A percentile compares a stretch with the other conserved stretches of the same genome.
Conservation (phyloP, 2,113 vertebrate species). For the Thermophis baileyi region DNA sequence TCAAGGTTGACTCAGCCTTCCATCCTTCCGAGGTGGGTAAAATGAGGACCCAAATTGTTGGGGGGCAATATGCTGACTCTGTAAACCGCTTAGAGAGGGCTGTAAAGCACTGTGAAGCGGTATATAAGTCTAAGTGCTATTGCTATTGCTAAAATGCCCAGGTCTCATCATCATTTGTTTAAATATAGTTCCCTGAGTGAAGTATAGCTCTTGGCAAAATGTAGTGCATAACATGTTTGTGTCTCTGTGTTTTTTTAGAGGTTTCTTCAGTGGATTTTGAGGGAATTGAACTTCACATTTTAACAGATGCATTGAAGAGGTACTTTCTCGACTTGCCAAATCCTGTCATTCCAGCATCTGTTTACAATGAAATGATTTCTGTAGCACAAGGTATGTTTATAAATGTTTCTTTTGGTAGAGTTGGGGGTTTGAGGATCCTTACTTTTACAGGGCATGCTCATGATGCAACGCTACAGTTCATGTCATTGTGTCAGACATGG, state of each 20-base stretch:
- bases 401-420: constrained; percentile 17
- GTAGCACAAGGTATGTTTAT: constrained; percentile 79
- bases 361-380: constrained; percentile 85
- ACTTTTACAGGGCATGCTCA: not conserved
- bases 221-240: not conserved
- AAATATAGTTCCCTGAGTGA: not conserved
- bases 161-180: not conserved
- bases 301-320: constrained; percentile 85
- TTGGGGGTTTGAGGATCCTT: not conserved
- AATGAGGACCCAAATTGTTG: no score
- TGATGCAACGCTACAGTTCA: not conserved
- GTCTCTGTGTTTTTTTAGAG: constrained; percentile 67
- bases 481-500: not conserved
- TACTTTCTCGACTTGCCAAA: constrained; percentile 94
- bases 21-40: no score
- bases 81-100: no score
- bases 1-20: no score
- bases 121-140: no score
- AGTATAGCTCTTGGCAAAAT: constrained; percentile 1
- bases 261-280: constrained; percentile 78
- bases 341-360: constrained; percentile 82
- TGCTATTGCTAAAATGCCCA: not conserved
- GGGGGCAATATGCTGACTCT: no score
- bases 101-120: no score
- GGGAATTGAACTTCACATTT: constrained; percentile 79